Percentiles rank a stretch among this genome's conserved stretches.
Conservation (phyloP, 1,140 invertebrate species). For the Euglossa dilemma region DNA sequence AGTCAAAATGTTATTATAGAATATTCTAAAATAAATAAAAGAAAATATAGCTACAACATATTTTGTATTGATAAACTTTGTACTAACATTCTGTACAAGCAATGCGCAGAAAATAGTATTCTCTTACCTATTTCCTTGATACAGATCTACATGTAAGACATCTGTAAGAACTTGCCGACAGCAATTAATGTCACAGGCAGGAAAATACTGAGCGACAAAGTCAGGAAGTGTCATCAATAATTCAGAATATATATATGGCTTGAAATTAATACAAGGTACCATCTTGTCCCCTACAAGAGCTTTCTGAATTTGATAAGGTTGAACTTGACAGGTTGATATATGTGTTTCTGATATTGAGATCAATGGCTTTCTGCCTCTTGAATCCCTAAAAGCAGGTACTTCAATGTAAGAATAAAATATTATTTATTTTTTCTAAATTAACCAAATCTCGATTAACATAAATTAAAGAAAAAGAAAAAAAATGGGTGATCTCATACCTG, state of each 20-base stretch:
- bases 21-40: constrained; percentile 21
- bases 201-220: constrained; percentile 91
- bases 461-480: neutral
- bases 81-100: neutral
- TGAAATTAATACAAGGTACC: constrained; percentile 93
- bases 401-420: constrained; percentile 5
- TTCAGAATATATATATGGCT: constrained; percentile 90
- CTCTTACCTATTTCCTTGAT: constrained; percentile 91
- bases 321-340: constrained; percentile 85
- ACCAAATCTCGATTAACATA: neutral
- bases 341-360: constrained; percentile 85
- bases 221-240: constrained; percentile 92
- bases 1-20: neutral
- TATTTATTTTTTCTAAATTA: neutral
- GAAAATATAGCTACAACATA: neutral
- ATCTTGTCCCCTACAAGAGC: constrained; percentile 90
- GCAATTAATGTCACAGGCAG: constrained; percentile 86
- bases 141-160: constrained; percentile 89
- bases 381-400: constrained; percentile 69
- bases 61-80: neutral
- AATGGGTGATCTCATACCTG: constrained; percentile 46
- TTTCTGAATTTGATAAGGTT: constrained; percentile 88
- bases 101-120: constrained; percentile 43
- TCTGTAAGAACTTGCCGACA: constrained; percentile 90
- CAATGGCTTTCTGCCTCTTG: constrained; percentile 83